These are phyloP conservation scores for Tragelaphus strepsiceros DNA, from an alignment of 2,113 vertebrate species.

Conservation along the genomic window DNA sequence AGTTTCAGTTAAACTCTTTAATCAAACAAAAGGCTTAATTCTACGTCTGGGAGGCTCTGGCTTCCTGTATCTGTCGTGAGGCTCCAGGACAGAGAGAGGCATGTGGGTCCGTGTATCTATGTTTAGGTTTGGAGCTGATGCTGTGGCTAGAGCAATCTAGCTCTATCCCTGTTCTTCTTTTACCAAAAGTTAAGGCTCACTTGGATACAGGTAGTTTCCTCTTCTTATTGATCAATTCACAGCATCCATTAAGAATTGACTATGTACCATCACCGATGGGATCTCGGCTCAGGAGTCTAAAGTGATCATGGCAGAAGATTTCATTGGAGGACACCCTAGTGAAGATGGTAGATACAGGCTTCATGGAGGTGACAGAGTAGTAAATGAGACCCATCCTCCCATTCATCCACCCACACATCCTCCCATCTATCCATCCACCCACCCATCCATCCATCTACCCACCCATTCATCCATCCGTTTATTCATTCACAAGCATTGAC, in stretches of 20 bases:
- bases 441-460: neutral
- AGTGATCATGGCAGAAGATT: neutral
- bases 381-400: neutral
- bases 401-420: neutral
- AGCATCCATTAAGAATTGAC: neutral
- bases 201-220: neutral
- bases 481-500: rapidly evolving
- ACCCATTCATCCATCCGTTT: neutral
- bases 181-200: neutral
- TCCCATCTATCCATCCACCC: neutral
- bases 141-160: neutral
- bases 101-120: neutral
- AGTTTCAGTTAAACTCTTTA: neutral
- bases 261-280: rapidly evolving
- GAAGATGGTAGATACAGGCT: neutral
- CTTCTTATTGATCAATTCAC: neutral
- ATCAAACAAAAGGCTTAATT: rapidly evolving
- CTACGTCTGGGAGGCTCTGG: neutral
- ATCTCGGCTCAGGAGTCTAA: neutral
- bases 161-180: no score
- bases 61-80: rapidly evolving
- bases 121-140: neutral
- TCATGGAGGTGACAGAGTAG: neutral
- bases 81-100: neutral
- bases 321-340: rapidly evolving